phyloP scores from a whole-genome alignment of 2,113 vertebrate species.

The Equus przewalskii region DNA sequence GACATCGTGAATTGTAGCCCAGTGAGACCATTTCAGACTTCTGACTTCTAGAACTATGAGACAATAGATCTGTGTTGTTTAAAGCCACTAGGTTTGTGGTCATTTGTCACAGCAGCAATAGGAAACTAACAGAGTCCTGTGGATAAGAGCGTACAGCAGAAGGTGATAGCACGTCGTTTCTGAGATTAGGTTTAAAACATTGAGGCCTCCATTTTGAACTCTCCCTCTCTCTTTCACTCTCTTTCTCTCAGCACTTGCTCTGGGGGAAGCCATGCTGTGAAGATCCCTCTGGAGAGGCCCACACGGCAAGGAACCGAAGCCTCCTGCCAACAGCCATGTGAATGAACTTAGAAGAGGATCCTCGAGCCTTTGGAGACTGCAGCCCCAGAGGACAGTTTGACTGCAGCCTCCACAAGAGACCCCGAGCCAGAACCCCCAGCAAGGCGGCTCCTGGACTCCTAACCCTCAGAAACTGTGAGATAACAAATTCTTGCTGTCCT shows the following conservation, averaged over 20 bases:
- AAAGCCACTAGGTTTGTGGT: not conserved
- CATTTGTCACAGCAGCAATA: not conserved
- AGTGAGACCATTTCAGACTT: not conserved
- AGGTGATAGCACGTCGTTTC: too few species aligned
- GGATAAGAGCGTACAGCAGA: not conserved
- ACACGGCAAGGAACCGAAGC: not conserved
- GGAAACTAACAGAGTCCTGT: not conserved
- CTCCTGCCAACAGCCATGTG: not conserved
- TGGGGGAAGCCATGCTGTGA: not conserved
- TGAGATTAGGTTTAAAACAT: not conserved
- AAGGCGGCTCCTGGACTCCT: not conserved
- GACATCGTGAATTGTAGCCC: not conserved
- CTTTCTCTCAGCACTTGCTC: not conserved
- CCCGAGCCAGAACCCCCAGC: too few species aligned
- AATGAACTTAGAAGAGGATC: not conserved
- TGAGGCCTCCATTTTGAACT: not conserved
- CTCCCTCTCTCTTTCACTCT: not conserved
- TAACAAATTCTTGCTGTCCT: too few species aligned
- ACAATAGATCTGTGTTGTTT: not conserved
- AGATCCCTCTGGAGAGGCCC: not conserved
- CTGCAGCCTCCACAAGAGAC: not conserved
- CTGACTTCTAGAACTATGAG: not conserved
- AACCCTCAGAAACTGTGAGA: not conserved
- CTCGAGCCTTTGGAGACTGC: not conserved
- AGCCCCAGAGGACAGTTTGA: too few species aligned